A percentile compares a stretch with the other conserved stretches of the same genome.
These are phyloP conservation scores for Lucilia sericata DNA, from an alignment of 1,140 invertebrate genomes.

Conservation along the genomic window DNA sequence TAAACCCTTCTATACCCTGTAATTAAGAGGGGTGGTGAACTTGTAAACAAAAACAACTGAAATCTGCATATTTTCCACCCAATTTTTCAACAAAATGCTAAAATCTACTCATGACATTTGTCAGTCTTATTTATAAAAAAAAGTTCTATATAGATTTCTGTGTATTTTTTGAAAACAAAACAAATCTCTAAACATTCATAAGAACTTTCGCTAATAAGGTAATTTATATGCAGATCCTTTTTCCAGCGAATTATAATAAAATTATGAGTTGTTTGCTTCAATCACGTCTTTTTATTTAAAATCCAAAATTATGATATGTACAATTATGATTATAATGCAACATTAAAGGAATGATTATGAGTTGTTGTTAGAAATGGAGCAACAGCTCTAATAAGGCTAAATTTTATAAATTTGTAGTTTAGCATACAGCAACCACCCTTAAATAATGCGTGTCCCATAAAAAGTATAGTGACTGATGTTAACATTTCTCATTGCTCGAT, in stretches of 20 bases:
- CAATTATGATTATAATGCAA: not conserved
- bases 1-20: not conserved
- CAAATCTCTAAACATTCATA: not conserved
- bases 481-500: not conserved
- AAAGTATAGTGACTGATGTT: not conserved
- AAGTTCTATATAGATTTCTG: not conserved
- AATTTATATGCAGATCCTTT: not conserved
- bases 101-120: not conserved
- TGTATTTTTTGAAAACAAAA: not conserved
- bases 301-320: conserved; percentile 7
- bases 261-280: not conserved
- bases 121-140: not conserved
- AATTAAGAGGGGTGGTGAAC: not conserved
- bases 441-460: not conserved
- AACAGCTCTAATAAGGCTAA: not conserved
- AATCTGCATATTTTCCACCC: conserved; percentile 1
- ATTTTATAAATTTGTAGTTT: not conserved
- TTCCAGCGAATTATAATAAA: not conserved
- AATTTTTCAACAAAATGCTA: not conserved
- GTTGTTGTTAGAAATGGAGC: not conserved
- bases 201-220: conserved; percentile 1
- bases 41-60: not conserved
- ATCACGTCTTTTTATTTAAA: not conserved
- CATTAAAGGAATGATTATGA: not conserved
- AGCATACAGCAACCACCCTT: not conserved